Base-by-base conservation (phyloP, 1,140 invertebrate genomes). In the Bombus superbus region DNA sequence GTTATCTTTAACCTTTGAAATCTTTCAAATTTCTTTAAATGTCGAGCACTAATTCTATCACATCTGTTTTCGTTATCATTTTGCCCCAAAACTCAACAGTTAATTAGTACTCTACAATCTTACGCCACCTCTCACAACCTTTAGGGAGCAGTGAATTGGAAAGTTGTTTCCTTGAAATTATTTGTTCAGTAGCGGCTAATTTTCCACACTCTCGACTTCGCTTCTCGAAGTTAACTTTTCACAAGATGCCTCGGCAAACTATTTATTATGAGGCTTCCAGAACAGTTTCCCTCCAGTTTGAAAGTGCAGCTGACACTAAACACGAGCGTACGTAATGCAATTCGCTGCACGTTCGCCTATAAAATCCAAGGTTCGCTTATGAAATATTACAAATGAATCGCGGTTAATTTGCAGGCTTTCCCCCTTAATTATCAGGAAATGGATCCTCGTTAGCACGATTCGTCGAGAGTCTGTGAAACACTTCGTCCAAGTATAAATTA, bases 351-450 rank as follows among this genome's bases (percentile, higher is more conserved):
- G 9, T 13, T 42, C 3, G 35, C 53, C 11, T 18, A 22, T 28
- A 15, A 53, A 5, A 53, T n/a, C 22, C 8, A 32, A 22, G 1
- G 15, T 13, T 15, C 22, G 38, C 6, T 8, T n/a, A 35, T 80
- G 83, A 80, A 62, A 85, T 85, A 80, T 73, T 64, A 68, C 32
- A 73, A 80, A 85, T 80, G 32, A 64, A 85, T 2, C 15, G 22
- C 3, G 11, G 3, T 38, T 18, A 25, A 38, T 18, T 42, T 22
- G 18, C 32, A n/a, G 47, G 47, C 32, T 28, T 38, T 2, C 53
- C 10, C 2, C 10, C 42, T 73, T 53, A 85, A 80, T 80, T 80
- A 85, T 72, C 42, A 28, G 22, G 28, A 69, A 72, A 80, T 62
- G 57, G 53, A 77, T 71, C 53, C 80, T 86, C 57, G 85, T 86